Percentiles rank a stretch among this genome's conserved stretches.
phyloP scores from a whole-genome alignment of 2,888 invertebrate species.

The Dioctria rufipes region DNA sequence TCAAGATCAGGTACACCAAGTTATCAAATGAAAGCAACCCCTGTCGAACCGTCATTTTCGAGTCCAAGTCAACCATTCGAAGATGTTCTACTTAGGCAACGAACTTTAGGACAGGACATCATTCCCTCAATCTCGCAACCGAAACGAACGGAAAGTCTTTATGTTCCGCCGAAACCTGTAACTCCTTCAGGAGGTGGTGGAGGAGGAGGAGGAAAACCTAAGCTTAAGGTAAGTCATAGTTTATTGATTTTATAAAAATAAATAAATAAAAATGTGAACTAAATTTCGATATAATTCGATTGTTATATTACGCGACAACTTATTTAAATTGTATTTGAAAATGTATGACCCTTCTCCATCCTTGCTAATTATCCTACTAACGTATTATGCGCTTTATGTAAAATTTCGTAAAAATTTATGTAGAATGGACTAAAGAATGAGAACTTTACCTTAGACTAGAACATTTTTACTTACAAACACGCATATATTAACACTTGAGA shows the following conservation, averaged over 20 bases:
- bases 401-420: too few species aligned
- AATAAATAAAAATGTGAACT: background rate
- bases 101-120: conserved; percentile 89
- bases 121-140: conserved; percentile 90
- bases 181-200: conserved; percentile 71
- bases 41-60: conserved; percentile 70
- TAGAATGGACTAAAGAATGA: too few species aligned
- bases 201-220: conserved; percentile 71
- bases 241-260: conserved; percentile 11
- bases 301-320: too few species aligned
- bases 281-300: background rate
- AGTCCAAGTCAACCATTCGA: conserved; percentile 80
- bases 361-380: too few species aligned
- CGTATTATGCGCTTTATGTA: too few species aligned
- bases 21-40: conserved; percentile 66
- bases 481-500: too few species aligned
- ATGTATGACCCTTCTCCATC: too few species aligned
- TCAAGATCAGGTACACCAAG: conserved; percentile 74
- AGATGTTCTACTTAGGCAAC: conserved; percentile 84
- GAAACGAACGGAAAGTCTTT: conserved; percentile 92
- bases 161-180: conserved; percentile 77
- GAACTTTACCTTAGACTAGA: too few species aligned
- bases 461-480: too few species aligned
- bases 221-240: conserved; percentile 68
- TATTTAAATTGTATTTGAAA: too few species aligned